Conservation (phyloP, 2,797 vertebrate genomes). For the Hippocampus kuda region DNA sequence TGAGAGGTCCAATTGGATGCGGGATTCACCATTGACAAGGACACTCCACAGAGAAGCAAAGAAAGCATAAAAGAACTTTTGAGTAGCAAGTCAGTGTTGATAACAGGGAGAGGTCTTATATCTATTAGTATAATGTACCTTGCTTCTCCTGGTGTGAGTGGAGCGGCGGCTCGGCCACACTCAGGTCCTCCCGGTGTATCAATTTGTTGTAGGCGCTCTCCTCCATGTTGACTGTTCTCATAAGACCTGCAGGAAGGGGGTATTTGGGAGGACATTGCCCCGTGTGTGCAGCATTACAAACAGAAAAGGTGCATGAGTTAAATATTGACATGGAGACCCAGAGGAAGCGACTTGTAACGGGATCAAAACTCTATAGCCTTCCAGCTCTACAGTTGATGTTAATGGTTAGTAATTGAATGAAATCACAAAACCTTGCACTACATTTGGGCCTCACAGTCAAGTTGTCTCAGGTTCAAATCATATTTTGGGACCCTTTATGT, state of each 20-base stretch:
- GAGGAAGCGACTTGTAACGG: conserved; percentile 1
- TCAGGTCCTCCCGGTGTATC: conserved; percentile 19
- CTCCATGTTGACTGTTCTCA: conserved; percentile 42
- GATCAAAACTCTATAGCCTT: neutral
- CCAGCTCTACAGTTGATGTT: neutral
- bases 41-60: conserved; percentile 34
- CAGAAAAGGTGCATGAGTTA: conserved; percentile 42
- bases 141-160: conserved; percentile 29
- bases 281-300: conserved; percentile 29
- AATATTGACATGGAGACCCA: conserved; percentile 40
- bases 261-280: conserved; percentile 53
- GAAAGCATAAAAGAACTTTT: conserved; percentile 3
- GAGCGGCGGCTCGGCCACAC: conserved; percentile 21
- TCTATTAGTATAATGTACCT: conserved; percentile 29
- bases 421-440: neutral
- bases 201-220: conserved; percentile 35
- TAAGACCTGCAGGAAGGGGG: conserved; percentile 7
- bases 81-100: neutral
- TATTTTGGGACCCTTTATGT: too few species aligned
- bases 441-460: too few species aligned
- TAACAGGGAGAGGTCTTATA: neutral
- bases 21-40: conserved; percentile 41
- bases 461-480: too few species aligned
- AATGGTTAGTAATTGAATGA: neutral
- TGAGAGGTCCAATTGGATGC: conserved; percentile 20